These are phyloP conservation scores for Orientallactaga bullata DNA, from an alignment of 2,113 vertebrate species.

Conservation along the genomic window DNA sequence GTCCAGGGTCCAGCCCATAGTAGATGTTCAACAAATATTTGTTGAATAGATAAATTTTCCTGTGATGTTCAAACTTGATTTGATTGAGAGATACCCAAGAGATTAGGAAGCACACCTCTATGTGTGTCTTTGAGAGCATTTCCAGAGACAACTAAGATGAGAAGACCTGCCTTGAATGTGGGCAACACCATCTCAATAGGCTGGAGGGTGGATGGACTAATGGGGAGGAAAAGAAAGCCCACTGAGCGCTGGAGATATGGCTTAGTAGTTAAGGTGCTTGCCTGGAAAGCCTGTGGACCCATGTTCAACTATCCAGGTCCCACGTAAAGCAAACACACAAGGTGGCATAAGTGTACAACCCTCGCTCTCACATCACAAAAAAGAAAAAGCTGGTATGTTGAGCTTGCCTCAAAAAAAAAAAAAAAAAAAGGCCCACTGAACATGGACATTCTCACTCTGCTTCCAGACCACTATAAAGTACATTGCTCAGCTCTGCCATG, in stretches of 20 bases:
- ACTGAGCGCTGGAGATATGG: no score
- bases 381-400: no score
- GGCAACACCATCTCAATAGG: neutral
- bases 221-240: neutral
- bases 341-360: no score
- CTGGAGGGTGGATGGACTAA: neutral
- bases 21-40: neutral
- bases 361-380: no score
- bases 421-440: neutral
- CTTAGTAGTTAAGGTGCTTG: no score
- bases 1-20: neutral
- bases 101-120: neutral
- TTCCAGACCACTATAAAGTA: neutral
- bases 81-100: neutral
- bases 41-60: neutral
- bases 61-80: neutral
- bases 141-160: no score
- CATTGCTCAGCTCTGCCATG: neutral
- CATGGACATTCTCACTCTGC: neutral
- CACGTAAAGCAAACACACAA: no score
- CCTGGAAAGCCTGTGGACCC: no score
- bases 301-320: no score
- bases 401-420: no score
- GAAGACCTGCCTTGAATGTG: neutral
- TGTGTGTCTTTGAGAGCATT: neutral